These are phyloP conservation scores for Coilia nasus DNA, from an alignment of 2,797 vertebrate species.

Conservation along the genomic window DNA sequence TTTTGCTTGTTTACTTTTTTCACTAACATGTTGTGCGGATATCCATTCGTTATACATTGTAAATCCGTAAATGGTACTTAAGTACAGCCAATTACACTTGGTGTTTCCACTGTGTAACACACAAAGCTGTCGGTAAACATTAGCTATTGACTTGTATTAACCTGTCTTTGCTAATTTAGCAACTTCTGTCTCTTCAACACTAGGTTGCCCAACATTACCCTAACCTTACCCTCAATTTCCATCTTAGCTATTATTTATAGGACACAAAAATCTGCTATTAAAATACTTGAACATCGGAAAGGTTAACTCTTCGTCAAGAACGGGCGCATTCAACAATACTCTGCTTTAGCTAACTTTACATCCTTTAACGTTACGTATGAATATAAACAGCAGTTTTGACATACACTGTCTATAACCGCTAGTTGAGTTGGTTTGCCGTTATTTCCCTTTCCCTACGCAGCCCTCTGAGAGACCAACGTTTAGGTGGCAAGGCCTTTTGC, in stretches of 20 bases:
- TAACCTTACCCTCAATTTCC: too few relatives aligned
- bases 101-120: background rate
- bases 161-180: too few relatives aligned
- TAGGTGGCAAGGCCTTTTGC: background rate
- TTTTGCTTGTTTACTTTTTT: background rate
- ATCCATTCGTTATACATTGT: background rate
- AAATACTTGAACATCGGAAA: too few relatives aligned
- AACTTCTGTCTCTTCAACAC: too few relatives aligned
- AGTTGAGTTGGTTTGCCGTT: background rate
- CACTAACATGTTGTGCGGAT: background rate
- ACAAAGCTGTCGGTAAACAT: background rate
- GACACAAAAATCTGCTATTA: too few relatives aligned
- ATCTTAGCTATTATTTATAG: too few relatives aligned
- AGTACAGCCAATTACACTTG: background rate
- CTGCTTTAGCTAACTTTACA: background rate
- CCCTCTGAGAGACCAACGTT: background rate
- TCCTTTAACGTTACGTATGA: too few relatives aligned
- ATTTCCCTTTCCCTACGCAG: background rate
- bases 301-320: too few relatives aligned
- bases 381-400: background rate
- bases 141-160: background rate
- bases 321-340: too few relatives aligned
- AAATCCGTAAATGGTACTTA: background rate
- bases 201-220: too few relatives aligned
- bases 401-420: background rate